A percentile compares a stretch with the other conserved stretches of the same genome.
Conservation (phyloP, 2,113 vertebrate species). For the Mus musculus region DNA sequence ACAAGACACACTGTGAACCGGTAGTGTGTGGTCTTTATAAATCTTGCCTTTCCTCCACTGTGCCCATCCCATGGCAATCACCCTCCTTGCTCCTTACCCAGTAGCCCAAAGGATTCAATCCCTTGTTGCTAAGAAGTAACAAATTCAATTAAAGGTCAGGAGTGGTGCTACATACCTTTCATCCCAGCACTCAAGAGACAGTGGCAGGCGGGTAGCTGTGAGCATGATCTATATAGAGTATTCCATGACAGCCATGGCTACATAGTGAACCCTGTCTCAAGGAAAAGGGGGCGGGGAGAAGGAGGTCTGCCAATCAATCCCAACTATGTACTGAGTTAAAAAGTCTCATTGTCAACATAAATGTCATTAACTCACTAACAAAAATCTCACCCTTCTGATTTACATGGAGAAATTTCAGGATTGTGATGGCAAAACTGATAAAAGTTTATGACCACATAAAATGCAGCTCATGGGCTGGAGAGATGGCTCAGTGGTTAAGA, state of each 20-base stretch:
- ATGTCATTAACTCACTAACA: conserved; percentile 40
- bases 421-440: conserved; percentile 22
- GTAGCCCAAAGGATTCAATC: conserved; percentile 5
- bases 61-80: not conserved
- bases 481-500: no score
- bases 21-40: not conserved
- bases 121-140: not conserved
- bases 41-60: not conserved
- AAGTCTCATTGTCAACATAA: conserved; percentile 12
- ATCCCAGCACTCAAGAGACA: not conserved
- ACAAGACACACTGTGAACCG: not conserved
- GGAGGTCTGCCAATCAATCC: not conserved
- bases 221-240: not conserved
- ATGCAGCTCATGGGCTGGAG: not conserved
- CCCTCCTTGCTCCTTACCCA: not conserved
- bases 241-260: not conserved
- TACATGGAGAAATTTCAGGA: conserved; percentile 27
- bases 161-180: not conserved
- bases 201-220: not conserved
- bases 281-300: rapidly evolving
- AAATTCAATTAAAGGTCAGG: not conserved
- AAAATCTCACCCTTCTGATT: not conserved
- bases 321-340: not conserved
- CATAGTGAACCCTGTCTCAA: not conserved
- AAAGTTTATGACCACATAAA: not conserved